These are phyloP conservation scores for Balaenoptera acutorostrata DNA, from an alignment of 2,113 vertebrate species.

Conservation along the genomic window DNA sequence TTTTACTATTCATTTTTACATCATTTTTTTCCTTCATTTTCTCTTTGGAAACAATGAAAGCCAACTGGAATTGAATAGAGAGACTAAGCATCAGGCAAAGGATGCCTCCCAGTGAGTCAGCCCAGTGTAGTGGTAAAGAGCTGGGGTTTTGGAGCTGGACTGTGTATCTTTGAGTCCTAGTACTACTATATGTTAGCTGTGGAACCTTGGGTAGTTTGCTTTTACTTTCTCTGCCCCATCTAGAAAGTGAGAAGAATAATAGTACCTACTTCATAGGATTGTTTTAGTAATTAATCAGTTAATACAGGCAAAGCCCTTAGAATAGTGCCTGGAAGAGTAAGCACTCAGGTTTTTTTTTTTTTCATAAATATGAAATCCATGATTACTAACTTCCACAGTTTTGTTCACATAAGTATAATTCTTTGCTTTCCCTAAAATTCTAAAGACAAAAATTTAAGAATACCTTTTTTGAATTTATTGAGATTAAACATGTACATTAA, in stretches of 20 bases:
- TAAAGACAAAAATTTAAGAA: constrained; percentile 12
- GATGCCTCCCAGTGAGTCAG: not conserved
- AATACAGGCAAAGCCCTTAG: not conserved
- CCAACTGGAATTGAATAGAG: not conserved
- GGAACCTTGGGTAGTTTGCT: not conserved
- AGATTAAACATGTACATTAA: not conserved
- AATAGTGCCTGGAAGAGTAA: not conserved
- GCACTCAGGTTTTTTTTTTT: not conserved
- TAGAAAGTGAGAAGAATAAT: not conserved
- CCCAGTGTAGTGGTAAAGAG: not conserved
- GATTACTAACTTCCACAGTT: constrained; percentile 15
- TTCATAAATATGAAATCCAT: not conserved
- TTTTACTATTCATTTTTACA: constrained; percentile 2
- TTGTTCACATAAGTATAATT: not conserved
- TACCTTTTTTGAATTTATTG: not conserved
- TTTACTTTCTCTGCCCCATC: not conserved
- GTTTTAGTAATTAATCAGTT: not conserved
- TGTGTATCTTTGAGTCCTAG: not conserved
- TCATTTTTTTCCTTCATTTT: not conserved
- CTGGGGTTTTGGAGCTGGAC: not conserved
- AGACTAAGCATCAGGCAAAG: not conserved
- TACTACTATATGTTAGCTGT: not conserved
- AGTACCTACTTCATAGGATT: not conserved
- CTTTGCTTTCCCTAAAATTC: not conserved
- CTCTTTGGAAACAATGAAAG: not conserved